Evolutionary conservation across 2,797 vertebrate genomes (phyloP), one percentile per base, ranked within the genome.

Genomic region (Phalloptychus januarius): DNA sequence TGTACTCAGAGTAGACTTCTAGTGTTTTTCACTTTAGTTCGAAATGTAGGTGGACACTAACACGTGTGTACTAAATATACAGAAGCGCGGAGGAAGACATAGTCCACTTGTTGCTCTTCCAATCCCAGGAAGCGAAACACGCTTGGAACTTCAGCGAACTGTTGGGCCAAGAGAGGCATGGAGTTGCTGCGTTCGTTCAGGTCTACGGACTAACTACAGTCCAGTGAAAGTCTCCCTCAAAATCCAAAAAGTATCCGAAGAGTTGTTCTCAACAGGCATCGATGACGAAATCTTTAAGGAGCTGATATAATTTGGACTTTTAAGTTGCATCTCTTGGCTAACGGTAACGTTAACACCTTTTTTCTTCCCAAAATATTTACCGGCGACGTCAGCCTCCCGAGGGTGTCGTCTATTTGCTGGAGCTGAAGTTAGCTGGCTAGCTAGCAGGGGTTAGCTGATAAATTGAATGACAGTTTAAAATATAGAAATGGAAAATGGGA

Each of bases 81-180:
- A 90, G 89, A 28, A 16, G 87, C 89, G 96, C 94, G 96, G 93
- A 95, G 89, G 91, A 77, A 90, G 85, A 92, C 75, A 23, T 25
- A n/a, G 81, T 74, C 78, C 82, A 88, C 92, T 89, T 91, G 92
- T 92, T 93, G 93, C 89, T 79, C 89, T 90, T 90, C 89, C 88
- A 92, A 92, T 89, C 92, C 91, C 95, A 96, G 96, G 97, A 97
- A 97, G 96, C 96, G 96, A 94, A 95, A 96, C 93, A 91, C 90
- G 95, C 93, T 91, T 56, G 90, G 90, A 88, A 91, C 83, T 89
- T 46, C 75, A 87, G 85, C 85, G 90, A 90, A 87, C 80, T 80
- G 70, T 71, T 81, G 67, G 85, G 86, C 52, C 40, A 23, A 77
- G 83, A 89, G 89, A 90, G 89, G 84, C 91, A 89, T 93, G 93